Evolutionary conservation across 2,113 vertebrate species (phyloP).

Genomic region (Serilophus lunatus): DNA sequence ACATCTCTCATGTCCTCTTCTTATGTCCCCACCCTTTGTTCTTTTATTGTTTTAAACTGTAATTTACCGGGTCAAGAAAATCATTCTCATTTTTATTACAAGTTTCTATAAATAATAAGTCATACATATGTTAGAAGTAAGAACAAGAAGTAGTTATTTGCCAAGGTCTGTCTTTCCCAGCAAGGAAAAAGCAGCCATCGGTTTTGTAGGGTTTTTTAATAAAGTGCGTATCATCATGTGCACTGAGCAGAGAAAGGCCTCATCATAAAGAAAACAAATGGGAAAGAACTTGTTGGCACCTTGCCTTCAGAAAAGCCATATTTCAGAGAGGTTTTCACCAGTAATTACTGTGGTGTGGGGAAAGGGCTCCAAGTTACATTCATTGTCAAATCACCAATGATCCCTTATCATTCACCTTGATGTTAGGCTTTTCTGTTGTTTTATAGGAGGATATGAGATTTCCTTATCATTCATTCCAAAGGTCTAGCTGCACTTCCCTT

Average conservation of each 20-base stretch:
- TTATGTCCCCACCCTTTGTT: neutral
- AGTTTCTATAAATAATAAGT: conserved; percentile 33
- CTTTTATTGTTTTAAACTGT: conserved; percentile 51
- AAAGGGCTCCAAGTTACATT: neutral
- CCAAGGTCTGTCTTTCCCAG: neutral
- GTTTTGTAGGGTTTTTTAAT: neutral
- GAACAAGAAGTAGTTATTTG: conserved; percentile 7
- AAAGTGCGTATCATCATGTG: neutral
- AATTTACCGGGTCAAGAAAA: neutral
- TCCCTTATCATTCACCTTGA: neutral
- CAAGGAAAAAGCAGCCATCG: neutral
- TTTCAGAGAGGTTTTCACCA: neutral
- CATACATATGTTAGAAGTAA: conserved; percentile 1
- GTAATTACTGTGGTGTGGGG: neutral
- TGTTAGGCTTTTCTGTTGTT: neutral
- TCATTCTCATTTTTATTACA: conserved; percentile 12
- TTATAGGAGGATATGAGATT: neutral
- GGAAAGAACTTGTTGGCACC: neutral
- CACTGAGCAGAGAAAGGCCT: neutral
- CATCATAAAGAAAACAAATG: neutral
- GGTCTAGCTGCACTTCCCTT: neutral
- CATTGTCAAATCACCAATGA: neutral
- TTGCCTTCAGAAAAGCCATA: neutral
- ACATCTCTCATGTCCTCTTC: neutral
- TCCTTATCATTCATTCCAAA: conserved; percentile 34